Evolutionary conservation across 35 echinoderm and acorn worm genomes (phyloP).

Genomic region (Apostichopus californicus): DNA sequence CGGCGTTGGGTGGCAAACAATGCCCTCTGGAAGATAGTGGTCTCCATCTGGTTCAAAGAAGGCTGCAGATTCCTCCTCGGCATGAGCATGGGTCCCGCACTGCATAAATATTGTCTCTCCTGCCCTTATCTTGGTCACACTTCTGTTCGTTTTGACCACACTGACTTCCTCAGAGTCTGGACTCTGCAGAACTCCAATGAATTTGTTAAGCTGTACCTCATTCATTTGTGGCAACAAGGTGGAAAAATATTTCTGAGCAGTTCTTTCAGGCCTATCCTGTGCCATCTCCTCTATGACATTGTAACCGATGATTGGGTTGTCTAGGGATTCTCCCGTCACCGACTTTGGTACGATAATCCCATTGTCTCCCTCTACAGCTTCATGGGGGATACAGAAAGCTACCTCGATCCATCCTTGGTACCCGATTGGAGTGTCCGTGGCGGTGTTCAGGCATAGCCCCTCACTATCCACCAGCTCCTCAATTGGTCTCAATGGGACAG

Average conservation of each 20-base stretch:
- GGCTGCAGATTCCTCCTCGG: not conserved
- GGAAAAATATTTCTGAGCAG: not conserved
- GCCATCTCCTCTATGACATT: conserved; percentile 47
- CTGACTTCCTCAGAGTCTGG: conserved; percentile 1
- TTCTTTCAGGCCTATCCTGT: not conserved
- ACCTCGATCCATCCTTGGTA: conserved; percentile 33
- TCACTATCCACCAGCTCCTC: not conserved
- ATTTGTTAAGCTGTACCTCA: not conserved
- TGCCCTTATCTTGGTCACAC: not conserved
- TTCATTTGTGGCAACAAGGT: conserved; percentile 17
- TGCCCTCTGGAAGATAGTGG: not conserved
- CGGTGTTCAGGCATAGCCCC: not conserved
- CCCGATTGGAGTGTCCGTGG: not conserved
- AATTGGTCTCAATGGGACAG: not conserved
- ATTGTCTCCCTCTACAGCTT: not conserved
- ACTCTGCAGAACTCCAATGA: not conserved
- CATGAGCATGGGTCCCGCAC: conserved; percentile 16
- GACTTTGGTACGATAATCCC: conserved; percentile 7
- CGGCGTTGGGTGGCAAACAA: not conserved
- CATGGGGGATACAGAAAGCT: not conserved
- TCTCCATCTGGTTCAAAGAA: conserved; percentile 29
- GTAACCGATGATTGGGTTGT: conserved; percentile 31
- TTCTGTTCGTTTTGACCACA: not conserved
- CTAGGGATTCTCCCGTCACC: conserved; percentile 34
- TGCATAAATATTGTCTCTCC: not conserved